phyloP scores from a whole-genome alignment of 2,888 invertebrate genomes.

The Adineta ricciae region DNA sequence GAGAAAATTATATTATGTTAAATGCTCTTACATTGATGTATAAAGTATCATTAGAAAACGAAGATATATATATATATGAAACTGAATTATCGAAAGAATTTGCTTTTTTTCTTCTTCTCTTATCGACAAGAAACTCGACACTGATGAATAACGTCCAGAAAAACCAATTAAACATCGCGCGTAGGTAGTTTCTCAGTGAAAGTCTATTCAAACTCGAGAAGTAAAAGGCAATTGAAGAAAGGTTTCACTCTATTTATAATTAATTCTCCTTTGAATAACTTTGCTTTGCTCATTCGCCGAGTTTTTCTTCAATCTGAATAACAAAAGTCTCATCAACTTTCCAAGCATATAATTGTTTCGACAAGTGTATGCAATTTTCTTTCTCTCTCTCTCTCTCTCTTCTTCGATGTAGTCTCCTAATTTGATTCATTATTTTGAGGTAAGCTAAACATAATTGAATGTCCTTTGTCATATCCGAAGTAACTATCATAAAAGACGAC shows the following conservation, averaged over 20 bases:
- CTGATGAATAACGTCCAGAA: too few species aligned
- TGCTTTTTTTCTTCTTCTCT: background rate
- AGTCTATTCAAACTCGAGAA: background rate
- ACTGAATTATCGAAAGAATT: background rate
- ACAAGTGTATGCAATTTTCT: background rate
- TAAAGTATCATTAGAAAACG: background rate
- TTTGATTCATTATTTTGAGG: background rate
- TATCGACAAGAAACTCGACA: background rate
- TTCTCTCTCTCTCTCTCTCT: background rate
- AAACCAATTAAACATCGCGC: too few species aligned
- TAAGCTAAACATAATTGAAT: background rate
- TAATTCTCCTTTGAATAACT: background rate
- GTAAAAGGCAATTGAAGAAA: background rate
- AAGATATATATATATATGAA: background rate
- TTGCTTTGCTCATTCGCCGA: background rate
- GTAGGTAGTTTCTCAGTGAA: background rate
- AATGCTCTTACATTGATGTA: background rate
- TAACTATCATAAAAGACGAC: too few species aligned
- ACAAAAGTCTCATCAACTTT: background rate
- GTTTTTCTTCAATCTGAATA: background rate
- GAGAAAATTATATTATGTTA: background rate
- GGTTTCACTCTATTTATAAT: background rate
- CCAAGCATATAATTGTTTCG: background rate
- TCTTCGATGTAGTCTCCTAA: background rate
- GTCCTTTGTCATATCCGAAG: background rate